Percentiles rank a stretch among this genome's conserved stretches.
phyloP scores from a whole-genome alignment of 1,140 invertebrate genomes.

The Cryptotermes secundus region DNA sequence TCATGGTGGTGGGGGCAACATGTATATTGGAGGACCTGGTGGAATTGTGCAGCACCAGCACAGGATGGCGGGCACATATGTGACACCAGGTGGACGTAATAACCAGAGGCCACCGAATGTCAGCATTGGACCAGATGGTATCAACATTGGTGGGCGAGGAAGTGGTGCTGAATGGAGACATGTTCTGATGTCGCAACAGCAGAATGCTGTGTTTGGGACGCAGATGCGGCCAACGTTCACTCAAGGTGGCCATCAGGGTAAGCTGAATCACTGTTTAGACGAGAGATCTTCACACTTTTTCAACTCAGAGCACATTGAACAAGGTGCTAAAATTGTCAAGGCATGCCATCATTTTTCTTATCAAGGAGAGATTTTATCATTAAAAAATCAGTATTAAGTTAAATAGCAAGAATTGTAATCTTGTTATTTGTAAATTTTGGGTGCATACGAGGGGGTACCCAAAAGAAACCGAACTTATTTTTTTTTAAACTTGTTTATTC shows the following conservation, averaged over 20 bases:
- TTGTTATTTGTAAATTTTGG: too few species aligned
- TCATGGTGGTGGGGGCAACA: slow-evolving; percentile 42
- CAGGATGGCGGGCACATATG: slow-evolving; percentile 36
- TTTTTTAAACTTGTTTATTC: too few species aligned
- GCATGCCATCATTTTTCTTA: too few species aligned
- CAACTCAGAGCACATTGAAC: too few species aligned
- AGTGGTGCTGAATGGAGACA: slow-evolving; percentile 63
- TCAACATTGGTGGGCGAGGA: slow-evolving; percentile 38
- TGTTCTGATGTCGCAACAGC: slow-evolving; percentile 67
- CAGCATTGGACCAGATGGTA: slow-evolving; percentile 49
- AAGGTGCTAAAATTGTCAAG: too few species aligned
- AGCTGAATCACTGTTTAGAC: too few species aligned
- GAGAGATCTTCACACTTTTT: too few species aligned
- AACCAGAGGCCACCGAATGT: slow-evolving; percentile 55
- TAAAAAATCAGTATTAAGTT: too few species aligned
- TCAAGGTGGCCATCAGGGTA: slow-evolving; percentile 10
- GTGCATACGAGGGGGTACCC: too few species aligned
- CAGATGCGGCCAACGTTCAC: slow-evolving; percentile 61
- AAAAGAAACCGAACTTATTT: too few species aligned
- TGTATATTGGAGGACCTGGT: slow-evolving; percentile 46
- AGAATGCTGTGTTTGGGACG: slow-evolving; percentile 53
- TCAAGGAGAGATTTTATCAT: too few species aligned
- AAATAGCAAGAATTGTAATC: too few species aligned
- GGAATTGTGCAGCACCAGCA: slow-evolving; percentile 14
- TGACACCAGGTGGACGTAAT: slow-evolving; percentile 46